Evolutionary conservation across 2,888 invertebrate species (phyloP).

Genomic region (Caenorhabditis sp.): DNA sequence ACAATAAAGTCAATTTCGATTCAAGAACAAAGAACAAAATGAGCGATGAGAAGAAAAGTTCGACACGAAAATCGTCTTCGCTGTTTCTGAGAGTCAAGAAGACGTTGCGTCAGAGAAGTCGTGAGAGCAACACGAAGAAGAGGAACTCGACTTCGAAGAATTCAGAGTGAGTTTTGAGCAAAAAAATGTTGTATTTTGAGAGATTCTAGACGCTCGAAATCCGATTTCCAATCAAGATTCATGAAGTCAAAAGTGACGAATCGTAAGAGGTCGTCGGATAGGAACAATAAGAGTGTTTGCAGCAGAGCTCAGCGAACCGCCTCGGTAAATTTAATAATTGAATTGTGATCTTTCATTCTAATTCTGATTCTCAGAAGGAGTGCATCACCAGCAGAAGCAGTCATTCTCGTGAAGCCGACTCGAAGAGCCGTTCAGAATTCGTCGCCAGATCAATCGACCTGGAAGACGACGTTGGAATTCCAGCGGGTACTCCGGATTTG

Average conservation of each 20-base stretch:
- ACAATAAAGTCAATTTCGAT: conserved; percentile 41
- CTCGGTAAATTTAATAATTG: background rate
- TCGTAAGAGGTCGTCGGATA: background rate
- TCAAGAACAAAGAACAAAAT: conserved; percentile 20
- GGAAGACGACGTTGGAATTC: conserved; percentile 8
- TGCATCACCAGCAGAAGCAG: conserved; percentile 20
- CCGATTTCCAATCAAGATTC: background rate
- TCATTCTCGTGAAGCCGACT: conserved; percentile 12
- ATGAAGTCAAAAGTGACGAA: background rate
- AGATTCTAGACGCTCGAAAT: conserved; percentile 21
- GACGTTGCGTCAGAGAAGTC: conserved; percentile 25
- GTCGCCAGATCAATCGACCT: conserved; percentile 22
- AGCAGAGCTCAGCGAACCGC: background rate
- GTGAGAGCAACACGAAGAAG: conserved; percentile 4
- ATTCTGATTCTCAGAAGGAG: conserved; percentile 1
- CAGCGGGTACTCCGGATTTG: background rate
- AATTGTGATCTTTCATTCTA: background rate
- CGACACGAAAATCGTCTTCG: background rate
- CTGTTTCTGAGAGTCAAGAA: conserved; percentile 19
- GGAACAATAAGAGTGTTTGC: conserved; percentile 8
- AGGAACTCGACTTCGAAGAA: conserved; percentile 2
- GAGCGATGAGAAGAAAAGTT: conserved; percentile 29
- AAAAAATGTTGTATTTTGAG: too few species aligned
- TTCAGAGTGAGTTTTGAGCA: conserved; percentile 27
- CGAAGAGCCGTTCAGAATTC: conserved; percentile 7